Evolutionary conservation across 2,797 vertebrate genomes (phyloP).

Genomic region (Pangasius djambal): DNA sequence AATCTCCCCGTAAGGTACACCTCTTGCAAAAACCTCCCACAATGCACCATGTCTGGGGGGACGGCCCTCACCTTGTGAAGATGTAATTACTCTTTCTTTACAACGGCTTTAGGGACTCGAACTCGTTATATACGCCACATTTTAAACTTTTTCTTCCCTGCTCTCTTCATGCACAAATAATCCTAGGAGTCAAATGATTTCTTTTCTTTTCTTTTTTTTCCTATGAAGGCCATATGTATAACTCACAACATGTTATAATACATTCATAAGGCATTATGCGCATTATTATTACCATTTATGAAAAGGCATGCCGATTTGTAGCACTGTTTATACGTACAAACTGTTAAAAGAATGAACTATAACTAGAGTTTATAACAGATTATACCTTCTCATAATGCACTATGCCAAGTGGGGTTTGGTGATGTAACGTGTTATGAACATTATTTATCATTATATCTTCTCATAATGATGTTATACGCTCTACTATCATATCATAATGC

Average conservation of each 20-base stretch:
- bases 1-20: conserved; percentile 10
- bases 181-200: background rate
- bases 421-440: too few relatives aligned
- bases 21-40: conserved; percentile 10
- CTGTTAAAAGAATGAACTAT: background rate
- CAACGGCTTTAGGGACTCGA: background rate
- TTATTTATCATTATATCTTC: too few relatives aligned
- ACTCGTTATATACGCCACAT: background rate
- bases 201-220: background rate
- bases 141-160: background rate
- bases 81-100: background rate
- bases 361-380: too few relatives aligned
- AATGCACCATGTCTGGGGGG: background rate
- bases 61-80: background rate
- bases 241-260: too few relatives aligned
- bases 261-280: background rate
- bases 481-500: background rate
- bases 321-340: background rate
- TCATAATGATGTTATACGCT: too few relatives aligned
- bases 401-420: too few relatives aligned
- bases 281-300: background rate
- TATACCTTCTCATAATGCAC: too few relatives aligned
- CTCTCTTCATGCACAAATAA: background rate
- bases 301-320: too few relatives aligned
- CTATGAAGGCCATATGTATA: background rate